These are phyloP conservation scores for Caerostris darwini DNA, from an alignment of 1,140 invertebrate species.

Conservation along the genomic window DNA sequence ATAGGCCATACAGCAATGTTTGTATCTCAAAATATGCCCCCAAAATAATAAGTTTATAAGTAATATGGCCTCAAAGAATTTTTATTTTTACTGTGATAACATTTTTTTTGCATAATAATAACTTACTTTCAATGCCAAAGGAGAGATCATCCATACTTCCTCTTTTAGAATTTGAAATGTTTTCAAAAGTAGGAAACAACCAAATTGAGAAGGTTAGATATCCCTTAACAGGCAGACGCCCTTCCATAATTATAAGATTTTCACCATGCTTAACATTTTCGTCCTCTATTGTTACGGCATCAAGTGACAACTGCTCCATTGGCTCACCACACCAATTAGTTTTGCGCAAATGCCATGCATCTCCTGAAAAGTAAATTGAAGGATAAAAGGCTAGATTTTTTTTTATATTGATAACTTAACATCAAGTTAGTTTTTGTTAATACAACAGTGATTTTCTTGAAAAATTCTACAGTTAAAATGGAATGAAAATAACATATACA, in stretches of 20 bases:
- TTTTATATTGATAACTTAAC: too few species aligned
- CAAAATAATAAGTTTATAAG: too few species aligned
- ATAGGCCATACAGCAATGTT: too few species aligned
- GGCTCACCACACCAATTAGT: conserved; percentile 75
- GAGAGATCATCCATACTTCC: conserved; percentile 67
- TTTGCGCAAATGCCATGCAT: conserved; percentile 73
- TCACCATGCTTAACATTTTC: conserved; percentile 74
- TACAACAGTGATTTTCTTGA: too few species aligned
- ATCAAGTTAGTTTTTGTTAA: too few species aligned
- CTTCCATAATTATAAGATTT: conserved; percentile 62
- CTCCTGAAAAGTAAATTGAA: conserved; percentile 27
- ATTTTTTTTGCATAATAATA: neutral
- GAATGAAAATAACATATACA: too few species aligned
- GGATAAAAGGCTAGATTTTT: too few species aligned
- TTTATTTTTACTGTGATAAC: too few species aligned
- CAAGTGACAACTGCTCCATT: conserved; percentile 57
- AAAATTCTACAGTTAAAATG: too few species aligned
- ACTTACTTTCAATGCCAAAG: conserved; percentile 56
- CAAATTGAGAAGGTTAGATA: conserved; percentile 69
- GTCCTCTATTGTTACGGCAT: conserved; percentile 70
- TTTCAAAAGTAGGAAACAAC: conserved; percentile 67
- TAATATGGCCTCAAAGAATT: too few species aligned
- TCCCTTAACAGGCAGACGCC: conserved; percentile 66
- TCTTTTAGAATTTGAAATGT: neutral
- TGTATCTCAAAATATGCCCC: too few species aligned